Evolutionary conservation across 2,888 invertebrate genomes (phyloP), one percentile per base, ranked within the genome.

Genomic region (Falcaria lacertinaria): DNA sequence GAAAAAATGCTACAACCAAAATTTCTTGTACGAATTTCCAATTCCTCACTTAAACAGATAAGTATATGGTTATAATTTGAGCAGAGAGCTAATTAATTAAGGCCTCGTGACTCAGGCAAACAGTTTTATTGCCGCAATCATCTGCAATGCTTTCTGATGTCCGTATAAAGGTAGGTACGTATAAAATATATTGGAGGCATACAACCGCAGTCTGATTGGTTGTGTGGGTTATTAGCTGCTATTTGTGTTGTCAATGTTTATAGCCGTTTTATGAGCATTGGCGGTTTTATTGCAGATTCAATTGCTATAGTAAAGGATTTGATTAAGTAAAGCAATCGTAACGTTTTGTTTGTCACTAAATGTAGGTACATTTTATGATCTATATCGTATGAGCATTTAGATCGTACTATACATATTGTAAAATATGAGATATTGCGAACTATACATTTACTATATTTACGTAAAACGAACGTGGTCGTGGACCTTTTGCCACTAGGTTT

Each of bases 191-290:
- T 75, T 72, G 71, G 63, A 60, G 65, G 58, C 57, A 64, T 62
- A 63, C 62, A 60, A 52, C 50, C 58, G 52, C 62, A 58, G 63
- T 71, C 74, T 77, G 84, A 86, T 85, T 83, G 84, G 85, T 65
- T 69, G 64, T 69, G 57, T 74, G 59, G 74, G 77, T 85, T 84
- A 86, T 84, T 86, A 85, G 83, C 64, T 66, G 71, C 76, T 85
- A 85, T 86, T 87, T 85, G 85, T 83, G 77, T 75, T 84, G 82
- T 85, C 86, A 80, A 83, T 86, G 85, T 87, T 88, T 88, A 88
- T 80, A 74, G 63, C 70, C 59, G 50, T 85, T 88, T 88, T 87
- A 88, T 84, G 81, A 76, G 68, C 74, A 64, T 69, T 76, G 70
- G 72, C 69, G 75, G 68, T 82, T 86, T 87, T 88, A 88, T 86